Percentiles rank a stretch among this genome's conserved stretches.
Conservation (phyloP, 2,888 invertebrate species). For the Theretra japonica region DNA sequence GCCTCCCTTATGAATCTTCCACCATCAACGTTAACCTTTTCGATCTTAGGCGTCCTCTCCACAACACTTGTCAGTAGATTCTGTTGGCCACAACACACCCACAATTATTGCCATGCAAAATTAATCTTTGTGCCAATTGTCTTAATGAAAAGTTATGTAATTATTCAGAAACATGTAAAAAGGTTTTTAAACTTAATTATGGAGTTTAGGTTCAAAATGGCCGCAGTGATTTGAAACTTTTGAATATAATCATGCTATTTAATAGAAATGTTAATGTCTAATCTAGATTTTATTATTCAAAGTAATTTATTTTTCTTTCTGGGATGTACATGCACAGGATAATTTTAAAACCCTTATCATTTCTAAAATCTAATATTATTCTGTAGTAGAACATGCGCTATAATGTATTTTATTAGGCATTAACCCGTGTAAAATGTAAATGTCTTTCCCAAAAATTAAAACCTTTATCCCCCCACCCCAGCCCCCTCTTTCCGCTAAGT, state of each 20-base stretch:
- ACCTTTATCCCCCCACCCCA: too few species aligned
- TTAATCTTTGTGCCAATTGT: slow-evolving; percentile 23
- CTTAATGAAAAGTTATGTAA: background rate
- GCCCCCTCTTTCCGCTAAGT: too few species aligned
- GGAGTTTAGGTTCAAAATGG: background rate
- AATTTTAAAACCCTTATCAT: background rate
- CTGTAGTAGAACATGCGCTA: background rate
- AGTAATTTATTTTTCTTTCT: background rate
- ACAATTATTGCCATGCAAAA: slow-evolving; percentile 44
- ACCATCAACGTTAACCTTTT: slow-evolving; percentile 97
- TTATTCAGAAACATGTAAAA: background rate
- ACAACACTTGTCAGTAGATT: slow-evolving; percentile 96
- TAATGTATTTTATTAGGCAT: background rate
- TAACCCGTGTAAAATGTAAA: background rate
- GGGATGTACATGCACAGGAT: background rate
- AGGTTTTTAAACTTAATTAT: background rate
- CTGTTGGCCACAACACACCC: slow-evolving; percentile 82
- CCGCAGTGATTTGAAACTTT: background rate
- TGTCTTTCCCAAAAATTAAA: too few species aligned
- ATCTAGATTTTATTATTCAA: background rate
- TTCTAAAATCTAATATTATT: background rate
- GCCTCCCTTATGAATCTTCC: slow-evolving; percentile 98
- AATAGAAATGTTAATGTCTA: background rate
- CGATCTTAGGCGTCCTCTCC: slow-evolving; percentile 97
- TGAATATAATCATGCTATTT: background rate